These are phyloP conservation scores for Phrynosoma blainvillii DNA, from an alignment of 2,113 vertebrate genomes.

Conservation along the genomic window DNA sequence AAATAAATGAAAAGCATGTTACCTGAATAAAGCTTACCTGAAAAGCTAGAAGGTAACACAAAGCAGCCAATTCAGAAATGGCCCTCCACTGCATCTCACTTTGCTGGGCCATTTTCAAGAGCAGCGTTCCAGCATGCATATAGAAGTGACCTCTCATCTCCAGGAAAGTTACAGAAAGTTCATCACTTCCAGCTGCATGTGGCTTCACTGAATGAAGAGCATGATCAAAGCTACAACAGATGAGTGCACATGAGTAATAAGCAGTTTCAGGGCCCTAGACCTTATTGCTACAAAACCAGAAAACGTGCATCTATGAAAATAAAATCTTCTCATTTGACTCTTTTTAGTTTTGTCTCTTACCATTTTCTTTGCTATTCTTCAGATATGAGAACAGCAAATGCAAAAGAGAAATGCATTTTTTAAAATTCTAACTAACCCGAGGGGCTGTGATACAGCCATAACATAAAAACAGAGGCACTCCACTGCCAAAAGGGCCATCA, in stretches of 20 bases:
- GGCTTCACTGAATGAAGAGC: constrained; percentile 84
- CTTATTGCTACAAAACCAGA: neutral
- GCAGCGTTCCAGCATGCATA: constrained; percentile 87
- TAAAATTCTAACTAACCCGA: neutral
- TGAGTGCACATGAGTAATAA: constrained; percentile 5
- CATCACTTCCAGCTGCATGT: constrained; percentile 75
- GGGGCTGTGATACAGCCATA: neutral
- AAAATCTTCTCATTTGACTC: neutral
- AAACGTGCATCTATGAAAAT: neutral
- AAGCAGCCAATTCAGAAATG: constrained; percentile 82
- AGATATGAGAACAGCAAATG: neutral
- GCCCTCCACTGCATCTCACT: constrained; percentile 86
- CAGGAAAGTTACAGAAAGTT: constrained; percentile 82
- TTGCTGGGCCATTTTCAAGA: constrained; percentile 91
- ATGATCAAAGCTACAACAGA: constrained; percentile 85
- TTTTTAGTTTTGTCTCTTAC: neutral
- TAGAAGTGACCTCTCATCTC: constrained; percentile 95
- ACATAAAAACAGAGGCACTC: neutral
- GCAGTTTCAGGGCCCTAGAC: neutral
- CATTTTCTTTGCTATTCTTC: neutral
- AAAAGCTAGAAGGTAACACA: constrained; percentile 92
- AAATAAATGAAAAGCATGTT: neutral
- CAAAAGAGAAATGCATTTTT: neutral
- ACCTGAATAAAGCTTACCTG: constrained; percentile 79
- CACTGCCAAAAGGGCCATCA: neutral